Evolutionary conservation across 37 sponge, comb jelly and placozoan species (phyloP).

Genomic region (Crambe crambe): DNA sequence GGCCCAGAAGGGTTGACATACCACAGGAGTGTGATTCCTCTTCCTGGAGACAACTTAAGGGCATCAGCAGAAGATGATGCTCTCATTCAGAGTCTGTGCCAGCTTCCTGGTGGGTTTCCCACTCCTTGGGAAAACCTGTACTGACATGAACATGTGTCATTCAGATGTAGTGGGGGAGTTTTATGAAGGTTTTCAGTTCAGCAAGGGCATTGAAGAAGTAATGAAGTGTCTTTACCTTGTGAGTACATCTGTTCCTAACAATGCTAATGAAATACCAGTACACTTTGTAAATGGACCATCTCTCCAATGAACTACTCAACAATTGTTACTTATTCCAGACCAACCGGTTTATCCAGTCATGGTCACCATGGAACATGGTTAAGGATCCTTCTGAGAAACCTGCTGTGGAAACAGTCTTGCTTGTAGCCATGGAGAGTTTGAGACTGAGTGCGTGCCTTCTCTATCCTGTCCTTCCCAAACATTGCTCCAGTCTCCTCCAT

Average conservation of each 20-base stretch:
- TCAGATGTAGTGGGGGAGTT: slow-evolving; percentile 25
- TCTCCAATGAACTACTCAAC: not conserved
- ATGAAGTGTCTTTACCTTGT: slow-evolving; percentile 69
- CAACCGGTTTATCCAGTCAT: slow-evolving; percentile 52
- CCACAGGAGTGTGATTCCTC: slow-evolving; percentile 3
- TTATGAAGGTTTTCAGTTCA: slow-evolving; percentile 68
- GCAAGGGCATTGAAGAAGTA: slow-evolving; percentile 53
- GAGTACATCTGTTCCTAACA: too few relatives aligned
- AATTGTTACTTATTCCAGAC: slow-evolving; percentile 32
- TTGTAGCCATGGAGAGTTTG: slow-evolving; percentile 52
- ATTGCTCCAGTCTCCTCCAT: slow-evolving; percentile 12
- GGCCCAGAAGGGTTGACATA: not conserved
- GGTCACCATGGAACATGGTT: slow-evolving; percentile 73
- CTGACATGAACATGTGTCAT: too few relatives aligned
- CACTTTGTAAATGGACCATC: too few relatives aligned
- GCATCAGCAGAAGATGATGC: slow-evolving; percentile 19
- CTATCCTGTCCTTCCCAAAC: slow-evolving; percentile 63
- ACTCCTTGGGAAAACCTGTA: too few relatives aligned
- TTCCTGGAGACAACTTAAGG: not conserved
- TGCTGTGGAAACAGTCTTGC: slow-evolving; percentile 45
- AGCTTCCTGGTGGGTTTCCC: slow-evolving; percentile 28
- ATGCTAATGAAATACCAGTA: not conserved
- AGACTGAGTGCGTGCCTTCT: slow-evolving; percentile 58
- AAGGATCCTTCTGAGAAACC: slow-evolving; percentile 30
- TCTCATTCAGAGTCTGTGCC: slow-evolving; percentile 15